Conservation (phyloP, 2,797 vertebrate genomes). For the Philypnodon macrostomus region DNA sequence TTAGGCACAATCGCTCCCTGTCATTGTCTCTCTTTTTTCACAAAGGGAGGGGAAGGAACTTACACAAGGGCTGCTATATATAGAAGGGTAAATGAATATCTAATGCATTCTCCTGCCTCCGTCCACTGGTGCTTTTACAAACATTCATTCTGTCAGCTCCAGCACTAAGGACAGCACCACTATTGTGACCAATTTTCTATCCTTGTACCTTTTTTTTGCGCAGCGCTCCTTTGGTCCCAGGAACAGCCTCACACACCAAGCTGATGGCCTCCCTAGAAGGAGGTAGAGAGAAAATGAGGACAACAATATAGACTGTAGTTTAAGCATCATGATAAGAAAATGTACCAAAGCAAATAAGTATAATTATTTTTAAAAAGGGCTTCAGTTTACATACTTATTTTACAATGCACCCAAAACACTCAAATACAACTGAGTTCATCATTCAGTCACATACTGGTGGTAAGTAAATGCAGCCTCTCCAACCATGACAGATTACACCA, state of each 20-base stretch:
- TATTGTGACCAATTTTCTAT: conserved; percentile 59
- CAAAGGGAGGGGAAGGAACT: conserved; percentile 35
- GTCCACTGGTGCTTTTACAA: conserved; percentile 25
- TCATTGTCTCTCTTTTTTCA: conserved; percentile 33
- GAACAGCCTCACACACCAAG: conserved; percentile 92
- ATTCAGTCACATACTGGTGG: too few relatives aligned
- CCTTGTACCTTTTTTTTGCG: conserved; percentile 93
- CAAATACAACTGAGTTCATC: too few relatives aligned
- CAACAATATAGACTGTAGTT: not conserved
- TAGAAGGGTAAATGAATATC: conserved; percentile 59
- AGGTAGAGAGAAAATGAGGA: conserved; percentile 33
- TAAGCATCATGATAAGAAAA: not conserved
- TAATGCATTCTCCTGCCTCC: conserved; percentile 41
- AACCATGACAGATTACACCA: too few relatives aligned
- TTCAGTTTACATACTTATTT: too few relatives aligned
- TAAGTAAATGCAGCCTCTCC: too few relatives aligned
- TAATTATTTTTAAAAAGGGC: too few relatives aligned
- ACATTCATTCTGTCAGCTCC: conserved; percentile 27
- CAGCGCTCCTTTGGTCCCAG: conserved; percentile 90
- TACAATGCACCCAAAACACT: too few relatives aligned
- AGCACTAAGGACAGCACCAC: conserved; percentile 16
- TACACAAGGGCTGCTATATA: conserved; percentile 48
- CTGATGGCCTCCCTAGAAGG: conserved; percentile 93
- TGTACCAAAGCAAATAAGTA: too few relatives aligned
- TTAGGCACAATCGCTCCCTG: conserved; percentile 28